phyloP scores from a whole-genome alignment of 2,797 vertebrate genomes.

The Spheniscus humboldti region DNA sequence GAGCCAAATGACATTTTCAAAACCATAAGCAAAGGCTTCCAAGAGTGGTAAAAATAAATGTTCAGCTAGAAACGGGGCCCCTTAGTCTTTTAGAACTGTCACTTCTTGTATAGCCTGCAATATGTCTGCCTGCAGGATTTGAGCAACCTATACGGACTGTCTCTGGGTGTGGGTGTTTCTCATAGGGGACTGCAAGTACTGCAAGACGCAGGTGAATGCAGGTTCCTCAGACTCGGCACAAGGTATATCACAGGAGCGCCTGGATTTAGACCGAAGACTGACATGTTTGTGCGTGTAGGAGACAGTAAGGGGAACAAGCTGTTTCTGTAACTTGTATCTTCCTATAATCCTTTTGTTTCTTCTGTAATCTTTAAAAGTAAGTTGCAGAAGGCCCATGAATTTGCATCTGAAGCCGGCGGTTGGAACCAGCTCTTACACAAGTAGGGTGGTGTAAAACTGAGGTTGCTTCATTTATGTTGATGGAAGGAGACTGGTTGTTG shows the following conservation, averaged over 20 bases:
- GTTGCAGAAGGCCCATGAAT: neutral
- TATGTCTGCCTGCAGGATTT: slow-evolving; percentile 3
- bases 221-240: neutral
- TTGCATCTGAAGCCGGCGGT: neutral
- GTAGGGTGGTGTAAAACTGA: neutral
- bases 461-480: neutral
- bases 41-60: neutral
- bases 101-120: neutral
- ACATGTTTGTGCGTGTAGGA: rapidly evolving
- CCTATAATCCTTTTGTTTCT: neutral
- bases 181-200: neutral
- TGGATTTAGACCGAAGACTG: neutral
- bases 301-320: neutral
- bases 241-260: rapidly evolving
- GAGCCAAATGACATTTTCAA: neutral
- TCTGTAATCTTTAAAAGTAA: neutral
- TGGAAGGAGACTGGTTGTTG: neutral
- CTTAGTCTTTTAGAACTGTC: neutral
- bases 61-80: neutral
- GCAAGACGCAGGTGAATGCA: slow-evolving; percentile 1
- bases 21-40: neutral
- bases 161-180: neutral
- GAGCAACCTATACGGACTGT: neutral
- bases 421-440: neutral
- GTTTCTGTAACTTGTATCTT: neutral